Conservation (phyloP, 2,797 vertebrate species). For the Gobio occitaniae region DNA sequence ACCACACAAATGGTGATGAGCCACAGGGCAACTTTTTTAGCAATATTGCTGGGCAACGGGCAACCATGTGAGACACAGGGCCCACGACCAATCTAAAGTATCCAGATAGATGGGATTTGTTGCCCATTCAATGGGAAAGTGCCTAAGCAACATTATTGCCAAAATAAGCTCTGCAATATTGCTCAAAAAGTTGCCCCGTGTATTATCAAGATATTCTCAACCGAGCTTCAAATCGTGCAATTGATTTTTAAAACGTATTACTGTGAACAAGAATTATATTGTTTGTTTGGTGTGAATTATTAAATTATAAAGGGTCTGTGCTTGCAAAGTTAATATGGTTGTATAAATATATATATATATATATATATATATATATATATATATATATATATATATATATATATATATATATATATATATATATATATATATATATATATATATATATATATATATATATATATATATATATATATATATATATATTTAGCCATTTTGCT, state of each 20-base stretch:
- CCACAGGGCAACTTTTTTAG: too few relatives aligned
- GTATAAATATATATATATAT: neutral
- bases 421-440: neutral
- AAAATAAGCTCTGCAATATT: too few relatives aligned
- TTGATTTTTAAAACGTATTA: neutral
- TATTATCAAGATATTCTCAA: neutral
- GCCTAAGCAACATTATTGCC: too few relatives aligned
- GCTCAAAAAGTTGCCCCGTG: too few relatives aligned
- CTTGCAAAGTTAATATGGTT: neutral
- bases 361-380: neutral
- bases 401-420: neutral
- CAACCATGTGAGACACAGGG: too few relatives aligned
- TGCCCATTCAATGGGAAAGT: too few relatives aligned
- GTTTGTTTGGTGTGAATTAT: neutral
- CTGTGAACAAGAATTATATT: neutral
- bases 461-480: neutral
- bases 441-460: neutral
- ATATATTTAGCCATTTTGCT: neutral
- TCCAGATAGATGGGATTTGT: too few relatives aligned
- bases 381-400: neutral
- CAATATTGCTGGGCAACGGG: too few relatives aligned
- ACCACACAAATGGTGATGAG: neutral
- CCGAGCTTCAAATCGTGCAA: neutral
- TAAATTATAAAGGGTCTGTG: neutral
- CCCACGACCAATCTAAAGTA: too few relatives aligned